Evolutionary conservation across 1,140 invertebrate species (phyloP).

Genomic region (Musca domestica): DNA sequence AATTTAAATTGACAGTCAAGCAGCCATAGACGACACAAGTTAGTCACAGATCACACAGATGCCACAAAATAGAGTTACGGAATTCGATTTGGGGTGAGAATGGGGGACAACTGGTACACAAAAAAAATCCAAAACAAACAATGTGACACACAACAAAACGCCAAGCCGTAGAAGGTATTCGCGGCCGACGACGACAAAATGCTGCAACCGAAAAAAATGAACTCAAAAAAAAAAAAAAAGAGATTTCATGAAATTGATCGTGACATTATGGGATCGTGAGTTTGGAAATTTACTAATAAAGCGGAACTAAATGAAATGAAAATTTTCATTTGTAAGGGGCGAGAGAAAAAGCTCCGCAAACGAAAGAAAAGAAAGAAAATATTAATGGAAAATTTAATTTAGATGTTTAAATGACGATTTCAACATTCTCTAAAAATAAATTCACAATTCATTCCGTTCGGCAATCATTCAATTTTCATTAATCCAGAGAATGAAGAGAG

Average conservation of each 20-base stretch:
- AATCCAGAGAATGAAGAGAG: too few relatives aligned
- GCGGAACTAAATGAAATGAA: slow-evolving; percentile 22
- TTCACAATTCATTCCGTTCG: too few relatives aligned
- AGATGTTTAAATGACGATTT: too few relatives aligned
- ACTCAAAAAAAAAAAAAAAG: slow-evolving; percentile 1
- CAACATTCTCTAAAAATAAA: too few relatives aligned
- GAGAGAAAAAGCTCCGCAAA: not conserved
- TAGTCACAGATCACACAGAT: slow-evolving; percentile 4
- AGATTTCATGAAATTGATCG: slow-evolving; percentile 25
- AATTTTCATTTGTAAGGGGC: not conserved
- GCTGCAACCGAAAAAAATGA: too few relatives aligned
- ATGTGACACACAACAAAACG: not conserved
- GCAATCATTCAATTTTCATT: too few relatives aligned
- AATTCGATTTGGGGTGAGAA: too few relatives aligned
- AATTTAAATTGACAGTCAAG: slow-evolving; percentile 20
- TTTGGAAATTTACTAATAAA: slow-evolving; percentile 24
- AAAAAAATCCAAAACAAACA: not conserved
- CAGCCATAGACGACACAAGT: slow-evolving; percentile 2
- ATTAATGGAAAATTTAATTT: too few relatives aligned
- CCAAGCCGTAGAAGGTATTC: too few relatives aligned
- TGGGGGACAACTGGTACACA: not conserved
- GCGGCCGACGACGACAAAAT: too few relatives aligned
- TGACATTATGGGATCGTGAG: slow-evolving; percentile 22
- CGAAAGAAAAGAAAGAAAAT: not conserved
- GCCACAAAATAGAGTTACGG: too few relatives aligned